Conservation (phyloP, 2,113 vertebrate species). For the Halcyon senegalensis region DNA sequence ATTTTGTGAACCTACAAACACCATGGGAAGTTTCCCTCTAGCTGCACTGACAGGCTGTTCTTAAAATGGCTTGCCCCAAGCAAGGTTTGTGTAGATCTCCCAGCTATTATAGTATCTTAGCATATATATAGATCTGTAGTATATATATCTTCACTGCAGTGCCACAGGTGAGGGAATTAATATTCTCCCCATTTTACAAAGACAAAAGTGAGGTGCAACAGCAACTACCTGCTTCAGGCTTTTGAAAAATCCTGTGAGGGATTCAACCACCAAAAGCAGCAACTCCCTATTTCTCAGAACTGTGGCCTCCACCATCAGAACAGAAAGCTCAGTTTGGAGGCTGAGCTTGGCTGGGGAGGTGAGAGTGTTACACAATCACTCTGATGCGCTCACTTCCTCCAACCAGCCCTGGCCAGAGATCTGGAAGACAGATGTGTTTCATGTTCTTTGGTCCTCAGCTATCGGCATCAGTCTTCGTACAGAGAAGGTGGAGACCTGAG, state of each 20-base stretch:
- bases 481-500: not conserved
- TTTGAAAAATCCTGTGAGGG: not conserved
- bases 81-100: not conserved
- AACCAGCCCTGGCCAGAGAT: not conserved
- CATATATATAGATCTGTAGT: not conserved
- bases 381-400: not conserved
- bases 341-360: not conserved
- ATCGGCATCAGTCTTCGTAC: not conserved
- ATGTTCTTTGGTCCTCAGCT: not conserved
- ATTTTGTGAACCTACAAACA: not conserved
- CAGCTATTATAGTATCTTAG: not conserved
- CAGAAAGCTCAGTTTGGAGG: not conserved
- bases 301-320: not conserved
- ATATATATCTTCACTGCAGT: fast-evolving
- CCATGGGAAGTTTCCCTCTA: not conserved
- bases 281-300: not conserved
- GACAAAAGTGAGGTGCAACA: not conserved
- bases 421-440: not conserved
- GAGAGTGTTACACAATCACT: not conserved
- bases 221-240: not conserved
- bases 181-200: not conserved
- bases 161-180: not conserved
- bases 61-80: not conserved
- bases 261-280: not conserved
- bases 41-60: not conserved